Evolutionary conservation across 2,113 vertebrate species (phyloP), one percentile per base, ranked within the genome.

Genomic region (Podarcis raffonei): DNA sequence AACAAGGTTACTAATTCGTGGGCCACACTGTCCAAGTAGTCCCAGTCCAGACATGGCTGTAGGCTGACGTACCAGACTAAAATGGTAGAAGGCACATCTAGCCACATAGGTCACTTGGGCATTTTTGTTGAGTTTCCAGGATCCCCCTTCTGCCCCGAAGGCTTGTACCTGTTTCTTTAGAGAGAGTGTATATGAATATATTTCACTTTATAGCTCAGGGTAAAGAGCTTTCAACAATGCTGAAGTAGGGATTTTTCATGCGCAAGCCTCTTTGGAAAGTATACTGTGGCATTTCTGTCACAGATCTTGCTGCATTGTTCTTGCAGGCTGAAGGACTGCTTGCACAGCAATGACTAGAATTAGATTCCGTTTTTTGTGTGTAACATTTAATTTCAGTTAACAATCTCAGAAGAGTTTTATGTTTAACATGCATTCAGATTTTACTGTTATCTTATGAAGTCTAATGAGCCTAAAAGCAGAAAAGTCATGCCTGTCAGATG

Each of bases 391-490:
- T 57, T 80, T 71, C 20, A 0, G 0, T 68, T 68, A 81, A 83
- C 1, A 59, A 83, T 89, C 42, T 76, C 57, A 66, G 0, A 71
- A 69, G 65, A 30, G 3, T 79, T 15, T 48, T 68, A 72, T 32
- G 48, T 68, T 68, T 42, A 12, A 48, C 35, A 77, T 16, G 27
- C 59, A n/a, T 86, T 79, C 65, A 87, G 76, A 4, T 81, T 90
- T 81, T 74, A 20, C 8, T 89, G 89, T 92, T 86, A 22, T 84
- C 16, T 68, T 85, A 87, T 1, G 75, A 76, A 83, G 71, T 78
- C 32, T 81, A 89, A 81, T 80, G 81, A 57, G 59, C 89, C 90
- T 89, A 27, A 91, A 39, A 42, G 35, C 82, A 30, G 39, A 79
- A 37, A 84, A 87, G 69, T 57, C 3, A 86, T 37, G 88, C 15